A percentile compares a stretch with the other conserved stretches of the same genome.
These are phyloP conservation scores for Petrosia ficiformis DNA, from an alignment of 37 sponge, comb jelly and placozoan species.

Conservation along the genomic window DNA sequence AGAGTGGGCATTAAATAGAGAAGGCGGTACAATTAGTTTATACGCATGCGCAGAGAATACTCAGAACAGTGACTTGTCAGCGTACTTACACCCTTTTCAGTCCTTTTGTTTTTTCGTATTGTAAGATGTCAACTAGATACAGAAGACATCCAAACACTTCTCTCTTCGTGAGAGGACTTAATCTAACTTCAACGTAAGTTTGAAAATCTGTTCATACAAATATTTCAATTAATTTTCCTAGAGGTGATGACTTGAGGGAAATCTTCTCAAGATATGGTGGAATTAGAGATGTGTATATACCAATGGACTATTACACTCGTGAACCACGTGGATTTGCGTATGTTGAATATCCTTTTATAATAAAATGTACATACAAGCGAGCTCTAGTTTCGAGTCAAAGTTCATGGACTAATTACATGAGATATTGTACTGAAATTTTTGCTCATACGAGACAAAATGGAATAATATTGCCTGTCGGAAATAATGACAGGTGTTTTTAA, in stretches of 20 bases:
- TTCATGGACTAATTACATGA: not conserved
- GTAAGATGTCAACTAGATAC: constrained; percentile 56
- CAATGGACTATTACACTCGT: constrained; percentile 93
- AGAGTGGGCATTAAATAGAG: too few species aligned
- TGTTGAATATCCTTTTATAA: constrained; percentile 89
- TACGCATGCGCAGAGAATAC: constrained; percentile 14
- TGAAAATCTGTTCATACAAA: not conserved
- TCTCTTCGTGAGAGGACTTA: constrained; percentile 79
- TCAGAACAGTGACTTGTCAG: too few species aligned
- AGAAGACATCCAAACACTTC: constrained; percentile 78
- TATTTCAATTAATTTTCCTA: not conserved
- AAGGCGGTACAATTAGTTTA: too few species aligned
- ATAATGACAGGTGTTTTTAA: not conserved
- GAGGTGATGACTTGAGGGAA: constrained; percentile 88
- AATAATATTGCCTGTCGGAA: too few species aligned
- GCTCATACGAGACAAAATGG: too few species aligned
- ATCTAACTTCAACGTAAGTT: constrained; percentile 71
- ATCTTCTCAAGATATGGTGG: constrained; percentile 89
- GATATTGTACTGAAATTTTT: not conserved
- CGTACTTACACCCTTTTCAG: too few species aligned
- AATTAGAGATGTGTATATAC: constrained; percentile 93
- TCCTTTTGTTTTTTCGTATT: not conserved
- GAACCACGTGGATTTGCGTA: constrained; percentile 98
- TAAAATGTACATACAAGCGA: too few species aligned
- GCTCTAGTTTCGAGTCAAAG: too few species aligned